Evolutionary conservation across 2,888 invertebrate genomes (phyloP).

Genomic region (Bellardia bayeri): DNA sequence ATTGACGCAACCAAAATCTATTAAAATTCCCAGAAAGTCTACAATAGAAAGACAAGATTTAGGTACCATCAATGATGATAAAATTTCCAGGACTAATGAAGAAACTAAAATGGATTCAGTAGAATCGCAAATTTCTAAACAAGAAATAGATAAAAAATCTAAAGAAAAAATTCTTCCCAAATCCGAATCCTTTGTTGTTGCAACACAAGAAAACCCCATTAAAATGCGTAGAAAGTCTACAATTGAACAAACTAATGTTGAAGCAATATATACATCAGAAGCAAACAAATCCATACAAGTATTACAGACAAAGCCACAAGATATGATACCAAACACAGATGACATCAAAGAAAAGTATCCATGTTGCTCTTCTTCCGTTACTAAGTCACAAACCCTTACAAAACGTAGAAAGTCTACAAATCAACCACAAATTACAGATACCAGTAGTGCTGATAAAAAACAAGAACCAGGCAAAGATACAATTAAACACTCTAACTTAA

Average conservation of each 20-base stretch:
- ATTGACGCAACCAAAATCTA: neutral
- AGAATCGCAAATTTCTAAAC: neutral
- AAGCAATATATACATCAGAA: neutral
- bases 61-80: neutral
- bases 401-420: neutral
- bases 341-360: too few species aligned
- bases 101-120: neutral
- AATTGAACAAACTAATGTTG: neutral
- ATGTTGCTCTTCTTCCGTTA: neutral
- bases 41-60: neutral
- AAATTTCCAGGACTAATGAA: neutral
- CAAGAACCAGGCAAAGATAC: neutral
- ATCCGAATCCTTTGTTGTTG: too few species aligned
- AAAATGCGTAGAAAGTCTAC: slow-evolving; percentile 17
- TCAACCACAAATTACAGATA: neutral
- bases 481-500: neutral
- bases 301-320: neutral
- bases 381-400: neutral
- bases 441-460: neutral
- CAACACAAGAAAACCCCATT: too few species aligned
- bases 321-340: neutral
- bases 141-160: neutral
- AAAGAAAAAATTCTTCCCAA: too few species aligned
- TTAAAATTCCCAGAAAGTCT: neutral
- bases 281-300: neutral